Conservation (phyloP, 1,140 invertebrate genomes). For the Nymphalis io region DNA sequence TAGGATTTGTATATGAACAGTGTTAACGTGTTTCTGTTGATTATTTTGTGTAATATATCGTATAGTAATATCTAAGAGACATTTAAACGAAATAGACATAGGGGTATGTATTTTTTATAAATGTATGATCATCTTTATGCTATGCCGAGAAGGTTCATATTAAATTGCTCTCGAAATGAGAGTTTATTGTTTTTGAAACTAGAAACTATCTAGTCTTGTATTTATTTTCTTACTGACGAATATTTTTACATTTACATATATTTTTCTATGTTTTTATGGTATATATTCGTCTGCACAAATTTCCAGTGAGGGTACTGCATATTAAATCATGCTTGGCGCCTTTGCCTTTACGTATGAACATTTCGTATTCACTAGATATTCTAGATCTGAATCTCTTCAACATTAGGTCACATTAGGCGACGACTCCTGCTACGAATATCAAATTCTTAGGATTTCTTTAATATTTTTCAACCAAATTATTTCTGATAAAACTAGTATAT, state of each 20-base stretch:
- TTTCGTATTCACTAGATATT: slow-evolving; percentile 34
- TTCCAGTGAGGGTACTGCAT: slow-evolving; percentile 22
- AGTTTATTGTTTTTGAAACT: no score
- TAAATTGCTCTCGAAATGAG: no score
- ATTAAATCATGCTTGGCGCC: slow-evolving; percentile 30
- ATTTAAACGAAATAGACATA: no score
- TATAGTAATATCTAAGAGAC: background rate
- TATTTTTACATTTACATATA: background rate
- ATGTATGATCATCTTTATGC: no score
- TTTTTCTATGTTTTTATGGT: background rate
- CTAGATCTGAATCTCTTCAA: slow-evolving; percentile 30
- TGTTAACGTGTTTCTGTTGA: background rate
- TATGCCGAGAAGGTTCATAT: no score
- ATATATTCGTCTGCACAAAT: background rate
- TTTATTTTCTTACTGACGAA: no score
- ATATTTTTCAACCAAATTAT: background rate
- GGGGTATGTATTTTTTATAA: no score
- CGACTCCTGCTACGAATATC: slow-evolving; percentile 23
- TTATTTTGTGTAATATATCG: background rate
- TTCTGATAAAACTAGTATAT: no score
- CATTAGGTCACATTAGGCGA: slow-evolving; percentile 24
- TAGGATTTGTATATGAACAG: slow-evolving; percentile 1
- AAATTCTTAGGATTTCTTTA: slow-evolving; percentile 20
- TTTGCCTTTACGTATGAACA: slow-evolving; percentile 30
- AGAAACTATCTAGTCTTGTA: no score